Base-by-base conservation (phyloP, 2,888 invertebrate genomes). In the Cephus pulcher region DNA sequence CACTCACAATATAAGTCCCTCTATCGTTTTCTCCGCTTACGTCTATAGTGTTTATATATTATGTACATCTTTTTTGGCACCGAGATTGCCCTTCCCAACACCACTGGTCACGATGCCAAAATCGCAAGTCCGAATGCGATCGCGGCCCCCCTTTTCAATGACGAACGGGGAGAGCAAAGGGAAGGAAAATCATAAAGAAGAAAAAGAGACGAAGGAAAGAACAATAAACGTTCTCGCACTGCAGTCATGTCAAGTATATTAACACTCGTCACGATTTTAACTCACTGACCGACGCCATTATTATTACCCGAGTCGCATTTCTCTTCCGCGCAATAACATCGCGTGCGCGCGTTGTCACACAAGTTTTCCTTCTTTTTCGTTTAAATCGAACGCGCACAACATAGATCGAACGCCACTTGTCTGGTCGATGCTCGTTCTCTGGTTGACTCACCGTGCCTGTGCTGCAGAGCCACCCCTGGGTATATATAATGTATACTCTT, bases 61-160 rank as follows among this genome's bases (percentile, higher is more conserved):
- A 90, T 91, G 81, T 91, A 90, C 90, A 91, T 88, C 88, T 89
- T 34, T 9, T 89, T 90, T 91, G 91, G 91, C 91, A 91, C 90
- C 89, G 85, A 83, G 88, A 88, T 84, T 84, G 86, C 86, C 83
- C 83, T 83, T 86, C 82, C 81, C 80, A 80, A 79, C 75, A 78
- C 75, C 75, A 23, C 56, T 23, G 80, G 81, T 40, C 80, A 83
- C 83, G 83, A 85, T 86, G 84, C 85, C 84, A 83, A 82, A 82
- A 78, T 76, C 81, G 82, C 83, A 82, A 80, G 81, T 80, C 77
- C 77, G 69, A n/a, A 80, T 79, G 80, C 76, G 80, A 82, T 78
- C 69, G 75, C 79, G 79, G 78, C 15, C 9, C 23, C 56, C 23
- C 23, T 2, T 9, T 56, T 9, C 23, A 9, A 56, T 9, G 56